Conservation (phyloP, 2,888 invertebrate genomes). For the Epistrophe eligans region DNA sequence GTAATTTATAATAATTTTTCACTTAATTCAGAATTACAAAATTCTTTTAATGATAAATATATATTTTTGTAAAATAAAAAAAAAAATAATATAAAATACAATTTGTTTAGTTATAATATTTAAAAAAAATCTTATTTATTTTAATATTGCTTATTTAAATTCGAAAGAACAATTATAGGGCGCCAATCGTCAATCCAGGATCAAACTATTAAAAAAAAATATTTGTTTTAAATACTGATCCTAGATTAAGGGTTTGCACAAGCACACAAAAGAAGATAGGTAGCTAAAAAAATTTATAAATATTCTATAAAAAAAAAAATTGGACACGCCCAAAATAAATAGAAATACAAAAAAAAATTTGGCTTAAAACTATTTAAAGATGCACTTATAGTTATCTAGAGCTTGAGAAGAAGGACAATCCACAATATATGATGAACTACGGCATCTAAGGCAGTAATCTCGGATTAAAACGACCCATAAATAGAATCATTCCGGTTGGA, state of each 20-base stretch:
- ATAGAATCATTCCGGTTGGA: constrained; percentile 94
- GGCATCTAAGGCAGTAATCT: constrained; percentile 88
- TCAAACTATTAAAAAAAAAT: constrained; percentile 23
- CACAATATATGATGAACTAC: not conserved
- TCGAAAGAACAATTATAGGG: constrained; percentile 32
- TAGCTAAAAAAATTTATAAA: constrained; percentile 35
- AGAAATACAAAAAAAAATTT: constrained; percentile 38
- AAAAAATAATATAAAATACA: constrained; percentile 35
- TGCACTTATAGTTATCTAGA: constrained; percentile 42
- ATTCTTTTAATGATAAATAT: constrained; percentile 57
- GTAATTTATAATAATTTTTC: constrained; percentile 1
- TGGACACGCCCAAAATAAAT: constrained; percentile 36
- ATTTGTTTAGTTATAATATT: too few species aligned
- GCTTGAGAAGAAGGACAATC: constrained; percentile 5
- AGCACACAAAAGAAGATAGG: constrained; percentile 17
- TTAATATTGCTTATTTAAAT: constrained; percentile 33
- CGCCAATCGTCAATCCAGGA: constrained; percentile 74
- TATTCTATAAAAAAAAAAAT: constrained; percentile 43
- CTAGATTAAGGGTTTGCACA: constrained; percentile 73
- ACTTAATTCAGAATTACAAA: constrained; percentile 61
- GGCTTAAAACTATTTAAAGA: constrained; percentile 62
- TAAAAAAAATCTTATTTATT: constrained; percentile 21
- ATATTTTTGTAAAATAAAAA: constrained; percentile 47
- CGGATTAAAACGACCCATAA: constrained; percentile 94
- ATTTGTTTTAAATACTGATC: constrained; percentile 49